Evolutionary conservation across 2,888 invertebrate genomes (phyloP), one percentile per base, ranked within the genome.

Genomic region (Tachina fera): DNA sequence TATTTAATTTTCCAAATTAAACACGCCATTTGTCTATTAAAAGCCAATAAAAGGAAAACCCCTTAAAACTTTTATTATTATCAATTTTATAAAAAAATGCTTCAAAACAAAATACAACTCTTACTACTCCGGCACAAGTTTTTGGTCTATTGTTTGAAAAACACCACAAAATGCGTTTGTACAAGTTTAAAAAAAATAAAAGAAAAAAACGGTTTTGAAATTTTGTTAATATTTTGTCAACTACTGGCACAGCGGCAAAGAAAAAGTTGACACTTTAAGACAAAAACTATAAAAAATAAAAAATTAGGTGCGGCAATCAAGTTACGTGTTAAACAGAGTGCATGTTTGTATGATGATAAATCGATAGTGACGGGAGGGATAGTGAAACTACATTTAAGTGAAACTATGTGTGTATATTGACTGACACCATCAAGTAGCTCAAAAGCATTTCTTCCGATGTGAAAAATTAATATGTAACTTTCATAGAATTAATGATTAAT

Each of bases 11-110:
- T 84, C 58, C 61, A 83, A 83, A 72, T 86, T 76, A 71, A 83
- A 80, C 86, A 86, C 86, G 86, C 83, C 67, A 86, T 86, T 83
- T 83, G 72, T 86, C 86, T 86, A 86, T 86, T 86, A 86, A 86
- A 86, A 83, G 72, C 72, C 79, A 83, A 86, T 86, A 79, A 86
- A 86, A 75, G 68, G 68, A 68, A 81, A 74, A 49, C 31, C 60
- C 60, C 60, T 51, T 19, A 49, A 11, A 16, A 49, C 60, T 60
- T 68, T 60, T 60, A 51, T 60, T 60, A 51, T 60, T 47, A 71
- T 45, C 39, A 71, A 19, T 43, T 53, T 51, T 43, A 45, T 70
- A 61, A 70, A 78, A 53, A 53, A 67, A 47, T 56, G 16, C 39
- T 13, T 70, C 14, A 14, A n/a, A 60, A 39, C 39, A 60, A 14